phyloP scores from a whole-genome alignment of 1,140 invertebrate genomes.

The Ips nitidus region DNA sequence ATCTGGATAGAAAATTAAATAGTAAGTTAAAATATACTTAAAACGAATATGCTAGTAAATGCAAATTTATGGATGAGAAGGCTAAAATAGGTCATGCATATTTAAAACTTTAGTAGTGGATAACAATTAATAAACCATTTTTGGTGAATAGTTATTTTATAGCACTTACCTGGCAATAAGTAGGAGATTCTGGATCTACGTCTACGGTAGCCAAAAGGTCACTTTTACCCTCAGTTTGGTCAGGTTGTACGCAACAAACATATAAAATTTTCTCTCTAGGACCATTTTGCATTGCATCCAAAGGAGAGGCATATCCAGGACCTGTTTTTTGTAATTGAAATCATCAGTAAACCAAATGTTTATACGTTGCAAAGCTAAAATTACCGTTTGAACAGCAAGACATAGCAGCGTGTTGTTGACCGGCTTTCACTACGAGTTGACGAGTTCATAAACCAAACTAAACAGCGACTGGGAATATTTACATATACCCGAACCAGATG shows the following conservation, averaged over 20 bases:
- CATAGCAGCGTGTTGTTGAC: too few species aligned
- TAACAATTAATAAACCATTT: too few species aligned
- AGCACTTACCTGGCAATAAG: slow-evolving; percentile 77
- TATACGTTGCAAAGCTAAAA: too few species aligned
- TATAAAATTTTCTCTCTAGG: slow-evolving; percentile 85
- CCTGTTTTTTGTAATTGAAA: slow-evolving; percentile 49
- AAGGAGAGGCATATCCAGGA: slow-evolving; percentile 75
- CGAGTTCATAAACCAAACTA: too few species aligned
- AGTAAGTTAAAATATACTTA: background rate
- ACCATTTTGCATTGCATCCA: slow-evolving; percentile 79
- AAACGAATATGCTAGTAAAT: background rate
- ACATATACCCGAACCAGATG: too few species aligned
- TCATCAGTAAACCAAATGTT: too few species aligned
- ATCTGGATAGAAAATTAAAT: slow-evolving; percentile 64
- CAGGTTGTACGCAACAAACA: slow-evolving; percentile 79
- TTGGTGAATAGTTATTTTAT: background rate
- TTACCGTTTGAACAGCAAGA: too few species aligned
- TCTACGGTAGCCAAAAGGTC: slow-evolving; percentile 92
- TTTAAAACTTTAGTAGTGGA: too few species aligned
- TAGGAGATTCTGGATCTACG: slow-evolving; percentile 82
- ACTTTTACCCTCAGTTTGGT: slow-evolving; percentile 62
- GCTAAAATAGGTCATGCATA: too few species aligned
- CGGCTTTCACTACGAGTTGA: too few species aligned
- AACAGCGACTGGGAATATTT: too few species aligned
- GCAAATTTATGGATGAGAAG: background rate